Evolutionary conservation across 2,797 vertebrate genomes (phyloP), one percentile per base, ranked within the genome.

Genomic region (Microtus obscurus): DNA sequence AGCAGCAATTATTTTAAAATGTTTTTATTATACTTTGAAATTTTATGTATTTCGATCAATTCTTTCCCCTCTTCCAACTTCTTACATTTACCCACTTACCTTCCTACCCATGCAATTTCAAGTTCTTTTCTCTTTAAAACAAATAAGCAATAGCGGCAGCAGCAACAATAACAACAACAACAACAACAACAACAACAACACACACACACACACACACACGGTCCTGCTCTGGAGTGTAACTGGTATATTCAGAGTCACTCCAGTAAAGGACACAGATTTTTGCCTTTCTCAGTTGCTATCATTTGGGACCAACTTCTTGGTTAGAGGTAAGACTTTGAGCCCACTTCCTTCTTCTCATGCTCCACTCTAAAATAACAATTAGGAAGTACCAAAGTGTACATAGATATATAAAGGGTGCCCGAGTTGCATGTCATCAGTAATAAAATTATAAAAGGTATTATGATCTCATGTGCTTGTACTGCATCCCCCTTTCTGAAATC

Each of bases 331-430:
- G 2, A 83, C 61, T 45, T 63, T 63, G 59, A 63, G 3, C 9
- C 2, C 4, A 6, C 16, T 31, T 45, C 5, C 9, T 82, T 31
- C 4, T 43, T 17, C 6, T 4, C 27, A 45, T 96, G 92, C 94
- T 96, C 96, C 90, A 74, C 91, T 97, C 56, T 79, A 93, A 97
- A 96, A 96, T 88, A 95, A 79, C 25, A 90, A n/a, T 82, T 94
- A 76, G 61, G 40, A 97, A 40, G 29, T 90, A 51, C 2, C 59
- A 83, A 82, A 79, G 77, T 96, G 59, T 31, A 87, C 25, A 91
- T 65, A 83, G 51, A 63, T 87, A 9, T 0, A 27, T 37, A 65
- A 48, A 51, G 19, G 0, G n/a, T 69, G 43, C 56, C 37, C 12
- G 27, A n/a, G 63, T 48, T 85, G 27, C 48, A 81, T 69, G 0